phyloP scores from a whole-genome alignment of 2,113 vertebrate genomes.

The Megalops atlanticus region DNA sequence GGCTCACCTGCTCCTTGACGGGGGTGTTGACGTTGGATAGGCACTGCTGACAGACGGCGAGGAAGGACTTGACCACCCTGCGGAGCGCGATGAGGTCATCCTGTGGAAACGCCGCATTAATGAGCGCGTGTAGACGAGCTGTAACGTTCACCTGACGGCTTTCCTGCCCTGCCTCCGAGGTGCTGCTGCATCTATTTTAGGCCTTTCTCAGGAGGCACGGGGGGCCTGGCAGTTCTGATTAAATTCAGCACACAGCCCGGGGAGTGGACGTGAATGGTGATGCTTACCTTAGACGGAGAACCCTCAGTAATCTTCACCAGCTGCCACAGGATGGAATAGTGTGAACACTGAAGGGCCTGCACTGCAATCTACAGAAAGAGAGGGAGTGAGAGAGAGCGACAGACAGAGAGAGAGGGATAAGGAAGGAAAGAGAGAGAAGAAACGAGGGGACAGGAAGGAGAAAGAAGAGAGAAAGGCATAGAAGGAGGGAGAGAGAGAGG shows the following conservation, averaged over 20 bases:
- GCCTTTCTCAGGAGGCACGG: too few relatives aligned
- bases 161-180: too few relatives aligned
- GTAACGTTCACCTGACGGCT: too few relatives aligned
- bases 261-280: too few relatives aligned
- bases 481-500: background rate
- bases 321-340: constrained; percentile 99
- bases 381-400: background rate
- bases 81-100: constrained; percentile 93
- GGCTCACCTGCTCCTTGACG: constrained; percentile 94
- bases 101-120: constrained; percentile 61
- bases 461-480: background rate
- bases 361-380: constrained; percentile 83
- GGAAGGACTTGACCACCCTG: constrained; percentile 95
- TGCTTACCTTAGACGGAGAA: constrained; percentile 86
- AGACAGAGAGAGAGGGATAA: background rate
- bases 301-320: constrained; percentile 98
- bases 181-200: too few relatives aligned
- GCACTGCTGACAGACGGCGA: constrained; percentile 98
- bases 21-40: constrained; percentile 98
- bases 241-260: too few relatives aligned
- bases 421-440: background rate
- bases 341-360: constrained; percentile 97
- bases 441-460: background rate
- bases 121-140: background rate
- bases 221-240: background rate